Evolutionary conservation across 1,140 invertebrate genomes (phyloP).

Genomic region (Papilio xuthus): DNA sequence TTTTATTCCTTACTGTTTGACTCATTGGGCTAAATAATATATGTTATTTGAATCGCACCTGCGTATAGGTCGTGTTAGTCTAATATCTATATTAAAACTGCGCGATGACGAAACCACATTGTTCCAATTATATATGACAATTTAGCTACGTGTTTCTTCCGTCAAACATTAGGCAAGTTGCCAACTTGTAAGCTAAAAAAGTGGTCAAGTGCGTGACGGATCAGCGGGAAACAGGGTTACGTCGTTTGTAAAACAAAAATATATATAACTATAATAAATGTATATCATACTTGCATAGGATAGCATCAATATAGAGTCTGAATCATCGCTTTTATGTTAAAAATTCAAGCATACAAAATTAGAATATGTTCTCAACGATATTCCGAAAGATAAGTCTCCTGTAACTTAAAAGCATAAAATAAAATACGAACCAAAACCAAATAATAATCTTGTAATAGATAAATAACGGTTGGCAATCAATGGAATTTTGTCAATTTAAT

Average conservation of each 20-base stretch:
- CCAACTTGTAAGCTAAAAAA: slow-evolving; percentile 53
- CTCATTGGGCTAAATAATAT: not conserved
- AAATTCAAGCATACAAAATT: too few species aligned
- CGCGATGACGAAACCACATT: slow-evolving; percentile 45
- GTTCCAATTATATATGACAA: slow-evolving; percentile 56
- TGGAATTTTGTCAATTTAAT: slow-evolving; percentile 40
- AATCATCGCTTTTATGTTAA: too few species aligned
- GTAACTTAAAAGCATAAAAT: too few species aligned
- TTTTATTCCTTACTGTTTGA: not conserved
- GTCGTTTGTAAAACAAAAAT: slow-evolving; percentile 16
- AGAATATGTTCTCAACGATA: too few species aligned
- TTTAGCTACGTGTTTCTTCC: slow-evolving; percentile 57
- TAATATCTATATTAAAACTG: slow-evolving; percentile 34
- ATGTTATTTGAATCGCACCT: slow-evolving; percentile 11
- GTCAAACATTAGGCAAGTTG: slow-evolving; percentile 60
- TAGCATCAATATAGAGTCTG: too few species aligned
- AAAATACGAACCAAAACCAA: not conserved
- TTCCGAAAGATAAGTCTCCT: too few species aligned
- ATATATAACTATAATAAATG: slow-evolving; percentile 1
- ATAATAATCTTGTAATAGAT: not conserved
- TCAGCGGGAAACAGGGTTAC: slow-evolving; percentile 19
- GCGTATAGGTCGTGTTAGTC: slow-evolving; percentile 21
- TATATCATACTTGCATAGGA: not conserved
- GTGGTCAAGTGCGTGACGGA: slow-evolving; percentile 46
- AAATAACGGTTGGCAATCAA: slow-evolving; percentile 21